Percentiles rank a stretch among this genome's conserved stretches.
These are phyloP conservation scores for Macrosiphum euphorbiae DNA, from an alignment of 2,888 invertebrate species.

Conservation along the genomic window DNA sequence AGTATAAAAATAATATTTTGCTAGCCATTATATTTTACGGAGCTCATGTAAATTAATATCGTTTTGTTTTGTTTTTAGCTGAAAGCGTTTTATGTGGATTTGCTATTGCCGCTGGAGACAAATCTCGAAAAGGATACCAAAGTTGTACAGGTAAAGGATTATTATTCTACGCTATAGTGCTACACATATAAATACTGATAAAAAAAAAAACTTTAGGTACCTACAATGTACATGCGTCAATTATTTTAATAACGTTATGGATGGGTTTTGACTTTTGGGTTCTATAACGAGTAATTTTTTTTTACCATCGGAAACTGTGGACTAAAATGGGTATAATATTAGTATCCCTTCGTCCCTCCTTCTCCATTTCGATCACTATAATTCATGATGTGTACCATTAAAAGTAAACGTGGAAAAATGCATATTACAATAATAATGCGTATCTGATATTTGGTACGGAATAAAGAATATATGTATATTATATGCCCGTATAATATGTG, in stretches of 20 bases:
- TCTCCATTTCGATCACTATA: background rate
- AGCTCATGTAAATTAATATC: background rate
- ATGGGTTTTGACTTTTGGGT: constrained; percentile 2
- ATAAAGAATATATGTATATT: background rate
- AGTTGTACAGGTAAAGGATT: constrained; percentile 83
- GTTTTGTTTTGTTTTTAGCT: constrained; percentile 76
- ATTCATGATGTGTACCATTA: constrained; percentile 25
- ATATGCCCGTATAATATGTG: background rate
- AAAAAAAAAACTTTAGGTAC: background rate
- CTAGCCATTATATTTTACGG: background rate
- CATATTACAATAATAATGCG: background rate
- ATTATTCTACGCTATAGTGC: background rate
- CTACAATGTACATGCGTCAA: background rate
- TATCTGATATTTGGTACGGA: constrained; percentile 35
- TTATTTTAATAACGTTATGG: background rate
- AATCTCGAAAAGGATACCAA: constrained; percentile 95
- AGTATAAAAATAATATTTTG: background rate
- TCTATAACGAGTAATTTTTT: background rate
- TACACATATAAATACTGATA: background rate
- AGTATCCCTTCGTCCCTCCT: background rate
- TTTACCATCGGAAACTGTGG: background rate
- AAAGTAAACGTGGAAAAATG: constrained; percentile 38
- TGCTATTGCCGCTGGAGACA: constrained; percentile 91
- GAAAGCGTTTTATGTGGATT: constrained; percentile 94
- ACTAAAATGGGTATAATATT: background rate